phyloP scores from a whole-genome alignment of 2,797 vertebrate species.

The Morus bassanus region DNA sequence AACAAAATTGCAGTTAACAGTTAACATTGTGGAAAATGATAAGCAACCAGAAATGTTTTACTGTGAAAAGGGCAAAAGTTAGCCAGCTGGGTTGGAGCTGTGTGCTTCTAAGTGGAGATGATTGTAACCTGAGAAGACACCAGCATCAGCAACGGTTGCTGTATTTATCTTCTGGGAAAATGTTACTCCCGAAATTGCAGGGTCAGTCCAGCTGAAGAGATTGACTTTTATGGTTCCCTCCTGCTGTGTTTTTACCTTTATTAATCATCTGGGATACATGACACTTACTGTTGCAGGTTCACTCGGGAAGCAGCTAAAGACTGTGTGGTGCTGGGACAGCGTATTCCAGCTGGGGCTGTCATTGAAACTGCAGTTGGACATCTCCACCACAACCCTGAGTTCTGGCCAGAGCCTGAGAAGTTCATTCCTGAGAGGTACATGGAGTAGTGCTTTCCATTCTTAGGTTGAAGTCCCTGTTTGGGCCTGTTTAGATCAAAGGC shows the following conservation, averaged over 20 bases:
- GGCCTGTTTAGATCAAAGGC: not conserved
- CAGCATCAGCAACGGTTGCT: not conserved
- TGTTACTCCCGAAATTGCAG: not conserved
- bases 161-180: not conserved
- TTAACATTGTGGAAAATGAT: not conserved
- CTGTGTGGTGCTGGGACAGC: conserved; percentile 83
- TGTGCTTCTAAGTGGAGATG: not conserved
- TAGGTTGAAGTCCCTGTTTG: not conserved
- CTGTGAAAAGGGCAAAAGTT: not conserved
- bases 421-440: conserved; percentile 91
- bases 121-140: not conserved
- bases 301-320: conserved; percentile 81
- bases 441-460: not conserved
- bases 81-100: not conserved
- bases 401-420: conserved; percentile 87
- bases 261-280: not conserved
- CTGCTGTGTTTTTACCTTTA: not conserved
- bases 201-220: not conserved
- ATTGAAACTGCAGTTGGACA: conserved; percentile 86
- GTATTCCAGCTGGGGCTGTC: conserved; percentile 81
- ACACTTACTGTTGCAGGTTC: conserved; percentile 76
- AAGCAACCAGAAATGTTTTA: not conserved
- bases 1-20: not conserved
- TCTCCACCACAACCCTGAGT: conserved; percentile 86
- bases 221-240: not conserved